Evolutionary conservation across 2,888 invertebrate genomes (phyloP), one percentile per base, ranked within the genome.

Genomic region (Leistus spinibarbis): DNA sequence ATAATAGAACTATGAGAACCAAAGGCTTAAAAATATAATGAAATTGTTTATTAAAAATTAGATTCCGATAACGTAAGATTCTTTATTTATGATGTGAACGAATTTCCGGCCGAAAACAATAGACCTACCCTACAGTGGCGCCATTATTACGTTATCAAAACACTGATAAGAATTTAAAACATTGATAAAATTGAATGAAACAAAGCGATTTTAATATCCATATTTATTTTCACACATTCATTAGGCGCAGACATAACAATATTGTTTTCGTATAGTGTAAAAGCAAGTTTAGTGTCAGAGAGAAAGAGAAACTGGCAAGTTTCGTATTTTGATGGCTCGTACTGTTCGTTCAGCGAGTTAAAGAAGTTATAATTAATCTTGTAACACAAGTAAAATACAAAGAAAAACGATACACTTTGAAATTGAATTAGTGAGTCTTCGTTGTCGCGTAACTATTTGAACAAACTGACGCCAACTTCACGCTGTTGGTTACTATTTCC

Each of bases 321-420:
- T 40, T 40, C 5, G 40, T 40, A 40, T 40, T 40, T 24, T 24
- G 7, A 24, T 24, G 7, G 24, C 24, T 4, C 24, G 24, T 24
- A 4, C 13, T 5, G 40, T 40, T 40, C 3, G 40, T 40, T n/a
- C 20, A 10, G 4, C 13, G 20, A 19, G 60, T 19, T 60, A 22
- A 60, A 60, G 17, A 60, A 60, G 54, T 60, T 60, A 60, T 60
- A 60, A 60, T 60, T 60, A 60, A 60, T 60, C 60, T 20, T 22
- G 60, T 16, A 20, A 22, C 19, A 60, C 17, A 60, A 40, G 0
- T 9, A 20, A 60, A 60, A 60, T 22, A 60, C 60, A 60, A 60
- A 60, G 60, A 60, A 60, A 60, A 60, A 60, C 60, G 17, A 60
- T 60, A 60, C 60, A 60, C 10, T 60, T 10, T 20, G 19, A 60